Evolutionary conservation across 2,113 vertebrate species (phyloP).

Genomic region (Hylia prasina): DNA sequence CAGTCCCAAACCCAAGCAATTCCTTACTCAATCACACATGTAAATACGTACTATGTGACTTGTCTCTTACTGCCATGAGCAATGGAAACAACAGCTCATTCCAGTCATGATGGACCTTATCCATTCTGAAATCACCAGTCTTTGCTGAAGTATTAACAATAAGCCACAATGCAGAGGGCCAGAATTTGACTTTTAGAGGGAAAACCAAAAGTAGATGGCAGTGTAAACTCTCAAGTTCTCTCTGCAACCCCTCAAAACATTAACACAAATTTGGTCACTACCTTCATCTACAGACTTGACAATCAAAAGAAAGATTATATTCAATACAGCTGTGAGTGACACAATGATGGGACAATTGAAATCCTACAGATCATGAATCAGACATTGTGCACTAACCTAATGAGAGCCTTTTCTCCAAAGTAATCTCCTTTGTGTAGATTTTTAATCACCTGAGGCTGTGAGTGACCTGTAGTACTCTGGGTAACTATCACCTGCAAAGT

Average conservation of each 20-base stretch:
- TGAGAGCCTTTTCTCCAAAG: conserved; percentile 93
- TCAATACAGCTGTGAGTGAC: neutral
- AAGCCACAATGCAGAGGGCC: neutral
- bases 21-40: neutral
- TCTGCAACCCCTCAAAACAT: neutral
- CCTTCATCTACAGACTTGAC: neutral
- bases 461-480: conserved; percentile 80
- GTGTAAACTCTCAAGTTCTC: neutral
- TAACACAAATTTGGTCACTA: neutral
- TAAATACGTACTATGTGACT: neutral
- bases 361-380: neutral
- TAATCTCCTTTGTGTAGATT: conserved; percentile 87
- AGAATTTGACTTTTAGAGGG: neutral
- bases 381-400: conserved; percentile 75
- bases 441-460: conserved; percentile 88
- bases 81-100: neutral
- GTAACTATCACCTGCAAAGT: conserved; percentile 84
- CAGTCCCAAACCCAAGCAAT: neutral
- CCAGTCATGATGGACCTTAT: neutral
- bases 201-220: neutral
- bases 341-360: neutral
- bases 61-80: neutral
- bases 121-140: neutral
- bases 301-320: neutral
- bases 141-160: neutral